Evolutionary conservation across 2,113 vertebrate species (phyloP), one percentile per base, ranked within the genome.

Genomic region (Hiodon alosoides): DNA sequence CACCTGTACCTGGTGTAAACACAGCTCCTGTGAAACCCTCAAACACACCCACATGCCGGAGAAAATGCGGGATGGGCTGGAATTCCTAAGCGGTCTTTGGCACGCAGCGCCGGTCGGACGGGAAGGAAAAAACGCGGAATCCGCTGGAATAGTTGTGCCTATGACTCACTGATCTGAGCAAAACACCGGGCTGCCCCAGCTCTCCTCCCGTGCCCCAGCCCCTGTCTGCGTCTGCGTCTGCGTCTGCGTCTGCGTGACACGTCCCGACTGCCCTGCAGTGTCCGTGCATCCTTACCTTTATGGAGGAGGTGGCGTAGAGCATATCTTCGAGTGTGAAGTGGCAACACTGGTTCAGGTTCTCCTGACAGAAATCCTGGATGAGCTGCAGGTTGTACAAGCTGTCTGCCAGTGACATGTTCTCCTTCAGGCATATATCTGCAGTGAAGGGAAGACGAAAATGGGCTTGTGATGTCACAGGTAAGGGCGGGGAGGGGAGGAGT

Each of bases 291-390:
- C 76, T 88, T 88, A 95, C 94, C 93, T 95, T 95, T 78, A 96
- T 80, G 62, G 95, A 95, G 67, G 94, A 92, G 78, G 96, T 93
- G 17, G 95, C 93, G 7, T 98, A 98, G 7, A 99, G 91, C 96
- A 99, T 93, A 81, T 99, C 97, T 88, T 98, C 96, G 82, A 98
- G 93, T 78, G 90, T 93, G 86, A 99, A 98, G 88, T 98, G 96
- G 89, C 96, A 98, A 86, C 96, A 98, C 84, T 90, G 93, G 85
- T 96, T 95, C 82, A 99, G 89, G 84, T 95, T 95, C 81, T 94
- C 94, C 81, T 90, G 94, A 87, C 96, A 98, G 89, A 99, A 98
- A 52, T 96, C 93, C 85, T 97, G 95, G 80, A 98, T 95, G 84
- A 98, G 74, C 77, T 98, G 97, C 6, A 99, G 94, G 83, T 99